These are phyloP conservation scores for Hypotaenidia okinawae DNA, from an alignment of 2,797 vertebrate genomes.

Conservation along the genomic window DNA sequence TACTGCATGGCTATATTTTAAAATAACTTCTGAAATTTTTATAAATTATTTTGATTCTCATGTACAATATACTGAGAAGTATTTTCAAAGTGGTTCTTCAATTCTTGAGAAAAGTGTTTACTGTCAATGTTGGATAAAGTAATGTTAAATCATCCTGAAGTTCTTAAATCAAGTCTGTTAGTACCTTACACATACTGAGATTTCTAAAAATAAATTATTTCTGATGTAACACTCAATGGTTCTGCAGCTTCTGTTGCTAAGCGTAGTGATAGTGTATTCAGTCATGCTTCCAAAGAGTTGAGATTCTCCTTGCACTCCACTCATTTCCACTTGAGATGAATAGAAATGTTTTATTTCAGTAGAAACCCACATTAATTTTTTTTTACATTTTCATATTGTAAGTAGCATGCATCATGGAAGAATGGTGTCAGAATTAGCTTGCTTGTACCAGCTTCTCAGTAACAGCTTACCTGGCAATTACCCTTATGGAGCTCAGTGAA, in stretches of 20 bases:
- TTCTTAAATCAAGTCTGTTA: slow-evolving; percentile 2
- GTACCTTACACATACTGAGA: neutral
- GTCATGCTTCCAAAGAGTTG: neutral
- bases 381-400: neutral
- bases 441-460: neutral
- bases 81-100: slow-evolving; percentile 4
- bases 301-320: neutral
- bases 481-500: neutral
- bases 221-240: neutral
- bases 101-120: neutral
- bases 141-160: neutral
- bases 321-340: neutral
- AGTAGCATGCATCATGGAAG: neutral
- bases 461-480: neutral
- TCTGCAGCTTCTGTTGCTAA: neutral
- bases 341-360: neutral
- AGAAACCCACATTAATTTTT: neutral
- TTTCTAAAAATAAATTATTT: slow-evolving; percentile 2
- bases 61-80: neutral
- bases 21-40: slow-evolving; percentile 8
- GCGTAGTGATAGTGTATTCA: neutral
- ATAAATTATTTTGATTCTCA: slow-evolving; percentile 31
- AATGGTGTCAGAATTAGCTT: neutral
- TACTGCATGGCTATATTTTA: neutral
- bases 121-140: neutral